These are phyloP conservation scores for Drosophila pectinifera DNA, from an alignment of 1,140 invertebrate species.

Conservation along the genomic window DNA sequence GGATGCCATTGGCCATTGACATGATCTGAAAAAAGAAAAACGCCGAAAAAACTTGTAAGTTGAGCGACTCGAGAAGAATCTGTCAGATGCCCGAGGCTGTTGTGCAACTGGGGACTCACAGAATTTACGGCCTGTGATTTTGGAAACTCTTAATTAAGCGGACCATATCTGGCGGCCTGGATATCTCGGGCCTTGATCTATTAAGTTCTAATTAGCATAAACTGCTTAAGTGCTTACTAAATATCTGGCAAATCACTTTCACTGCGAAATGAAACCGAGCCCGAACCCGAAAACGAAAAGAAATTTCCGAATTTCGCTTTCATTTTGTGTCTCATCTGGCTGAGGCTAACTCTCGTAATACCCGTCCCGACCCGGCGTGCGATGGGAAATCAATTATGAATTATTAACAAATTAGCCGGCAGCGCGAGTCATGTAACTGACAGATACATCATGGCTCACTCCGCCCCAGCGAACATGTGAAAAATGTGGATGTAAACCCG, in stretches of 20 bases:
- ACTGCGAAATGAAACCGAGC: constrained; percentile 59
- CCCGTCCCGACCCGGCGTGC: constrained; percentile 28
- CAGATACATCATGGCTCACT: constrained; percentile 60
- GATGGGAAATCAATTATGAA: constrained; percentile 82
- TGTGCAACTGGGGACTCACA: constrained; percentile 66
- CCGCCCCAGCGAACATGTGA: constrained; percentile 51
- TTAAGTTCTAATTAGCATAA: constrained; percentile 80
- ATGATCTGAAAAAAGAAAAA: constrained; percentile 28
- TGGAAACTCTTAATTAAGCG: constrained; percentile 60
- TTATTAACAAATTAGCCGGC: constrained; percentile 78
- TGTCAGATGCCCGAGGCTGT: constrained; percentile 51
- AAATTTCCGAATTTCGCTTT: constrained; percentile 78
- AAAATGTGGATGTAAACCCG: constrained; percentile 53
- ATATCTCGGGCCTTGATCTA: constrained; percentile 45
- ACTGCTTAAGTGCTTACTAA: constrained; percentile 61
- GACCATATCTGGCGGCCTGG: constrained; percentile 21
- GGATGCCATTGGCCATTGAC: constrained; percentile 75
- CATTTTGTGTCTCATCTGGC: constrained; percentile 56
- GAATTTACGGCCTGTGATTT: constrained; percentile 66
- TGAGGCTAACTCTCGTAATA: constrained; percentile 18
- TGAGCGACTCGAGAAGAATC: constrained; percentile 41
- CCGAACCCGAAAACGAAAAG: constrained; percentile 42
- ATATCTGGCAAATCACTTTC: constrained; percentile 72
- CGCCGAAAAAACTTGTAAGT: constrained; percentile 27
- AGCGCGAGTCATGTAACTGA: constrained; percentile 70